Percentiles rank a stretch among this genome's conserved stretches.
These are phyloP conservation scores for Chloropsis hardwickii DNA, from an alignment of 2,113 vertebrate genomes.

Conservation along the genomic window DNA sequence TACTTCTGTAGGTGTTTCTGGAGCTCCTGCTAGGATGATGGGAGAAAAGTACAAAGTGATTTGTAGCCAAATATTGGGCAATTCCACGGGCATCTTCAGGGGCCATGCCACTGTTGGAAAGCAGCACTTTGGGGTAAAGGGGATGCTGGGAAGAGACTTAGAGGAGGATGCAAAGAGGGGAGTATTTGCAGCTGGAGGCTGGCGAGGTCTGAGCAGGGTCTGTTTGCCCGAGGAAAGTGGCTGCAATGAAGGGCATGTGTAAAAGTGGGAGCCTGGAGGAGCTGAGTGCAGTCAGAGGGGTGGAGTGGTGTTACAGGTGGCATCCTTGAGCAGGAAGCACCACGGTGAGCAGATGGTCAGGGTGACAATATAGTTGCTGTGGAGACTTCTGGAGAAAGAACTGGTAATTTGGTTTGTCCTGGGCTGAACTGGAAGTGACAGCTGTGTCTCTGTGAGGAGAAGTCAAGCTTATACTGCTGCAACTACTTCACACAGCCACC, in stretches of 20 bases:
- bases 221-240: accelerated
- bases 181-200: neutral
- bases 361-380: neutral
- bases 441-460: neutral
- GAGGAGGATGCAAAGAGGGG: neutral
- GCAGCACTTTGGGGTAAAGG: neutral
- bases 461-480: neutral
- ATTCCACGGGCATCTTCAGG: neutral
- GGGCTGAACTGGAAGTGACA: neutral
- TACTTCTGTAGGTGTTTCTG: neutral
- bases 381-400: neutral
- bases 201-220: neutral
- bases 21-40: neutral
- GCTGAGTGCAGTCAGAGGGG: accelerated
- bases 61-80: neutral
- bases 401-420: neutral
- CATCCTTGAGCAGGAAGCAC: neutral
- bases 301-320: neutral
- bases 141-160: neutral
- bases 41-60: neutral
- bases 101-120: neutral
- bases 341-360: neutral
- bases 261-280: neutral
- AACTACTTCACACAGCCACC: neutral
- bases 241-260: too few species aligned